Conservation (phyloP, 1,140 invertebrate species). For the Cardiocondyla obscurior region DNA sequence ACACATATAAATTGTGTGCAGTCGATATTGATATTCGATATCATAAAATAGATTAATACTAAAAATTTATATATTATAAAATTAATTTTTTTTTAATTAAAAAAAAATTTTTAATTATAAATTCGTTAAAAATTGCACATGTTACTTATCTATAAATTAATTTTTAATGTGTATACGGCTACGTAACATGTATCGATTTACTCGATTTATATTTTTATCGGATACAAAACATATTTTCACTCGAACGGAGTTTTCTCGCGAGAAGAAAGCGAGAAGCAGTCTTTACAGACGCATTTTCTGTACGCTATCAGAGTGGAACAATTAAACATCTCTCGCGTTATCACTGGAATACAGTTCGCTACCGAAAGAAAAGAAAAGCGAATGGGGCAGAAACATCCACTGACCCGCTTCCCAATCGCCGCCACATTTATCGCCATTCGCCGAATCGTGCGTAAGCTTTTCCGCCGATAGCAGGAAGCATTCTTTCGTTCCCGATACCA, state of each 20-base stretch:
- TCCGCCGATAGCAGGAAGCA: slow-evolving; percentile 39
- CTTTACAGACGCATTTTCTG: background rate
- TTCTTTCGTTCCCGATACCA: slow-evolving; percentile 39
- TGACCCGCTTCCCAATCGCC: slow-evolving; percentile 59
- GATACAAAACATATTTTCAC: background rate
- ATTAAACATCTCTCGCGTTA: slow-evolving; percentile 35
- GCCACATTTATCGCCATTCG: slow-evolving; percentile 55
- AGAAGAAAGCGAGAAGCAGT: slow-evolving; percentile 7
- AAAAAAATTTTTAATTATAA: no score
- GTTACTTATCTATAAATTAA: no score
- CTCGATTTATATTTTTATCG: background rate
- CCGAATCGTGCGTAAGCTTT: slow-evolving; percentile 51
- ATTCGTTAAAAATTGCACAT: background rate
- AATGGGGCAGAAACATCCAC: slow-evolving; percentile 22
- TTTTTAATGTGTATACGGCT: no score
- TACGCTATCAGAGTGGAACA: slow-evolving; percentile 2
- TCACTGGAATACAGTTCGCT: background rate
- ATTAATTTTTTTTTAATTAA: no score
- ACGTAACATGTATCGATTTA: background rate
- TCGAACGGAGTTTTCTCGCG: background rate
- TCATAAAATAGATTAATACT: no score
- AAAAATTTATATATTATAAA: no score
- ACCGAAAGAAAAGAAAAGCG: background rate
- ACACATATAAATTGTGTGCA: background rate
- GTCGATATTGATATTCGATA: background rate